phyloP scores from a whole-genome alignment of 2,888 invertebrate species.

The Caenorhabditis imperialis region DNA sequence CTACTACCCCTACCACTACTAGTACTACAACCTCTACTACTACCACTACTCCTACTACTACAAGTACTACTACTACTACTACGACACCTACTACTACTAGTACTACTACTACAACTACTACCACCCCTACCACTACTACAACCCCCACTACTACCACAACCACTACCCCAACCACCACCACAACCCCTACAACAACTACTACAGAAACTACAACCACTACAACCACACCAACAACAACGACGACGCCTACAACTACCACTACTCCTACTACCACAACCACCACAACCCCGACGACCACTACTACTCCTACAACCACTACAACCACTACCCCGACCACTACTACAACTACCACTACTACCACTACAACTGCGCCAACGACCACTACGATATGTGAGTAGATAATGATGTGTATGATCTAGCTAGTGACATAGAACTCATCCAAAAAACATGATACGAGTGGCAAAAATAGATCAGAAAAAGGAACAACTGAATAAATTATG shows the following conservation, averaged over 20 bases:
- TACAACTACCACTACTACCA: background rate
- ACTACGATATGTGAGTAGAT: no score
- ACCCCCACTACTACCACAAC: no score
- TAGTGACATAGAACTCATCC: no score
- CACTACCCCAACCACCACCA: no score
- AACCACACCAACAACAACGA: no score
- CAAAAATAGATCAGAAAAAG: no score
- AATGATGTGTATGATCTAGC: no score
- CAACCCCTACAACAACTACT: slow-evolving; percentile 4
- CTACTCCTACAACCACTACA: background rate
- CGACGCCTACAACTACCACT: no score
- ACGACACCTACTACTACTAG: slow-evolving; percentile 4
- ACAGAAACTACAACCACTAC: background rate
- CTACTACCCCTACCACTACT: background rate
- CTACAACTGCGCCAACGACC: background rate
- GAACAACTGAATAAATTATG: no score
- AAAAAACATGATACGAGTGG: no score
- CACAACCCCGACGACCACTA: background rate
- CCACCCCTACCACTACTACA: background rate
- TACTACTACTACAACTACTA: background rate
- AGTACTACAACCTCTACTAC: background rate
- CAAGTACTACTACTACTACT: slow-evolving; percentile 4
- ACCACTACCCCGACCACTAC: background rate
- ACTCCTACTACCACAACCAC: slow-evolving; percentile 1
- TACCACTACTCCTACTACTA: background rate